Evolutionary conservation across 2,797 vertebrate species (phyloP).

Genomic region (Chelon labrosus): DNA sequence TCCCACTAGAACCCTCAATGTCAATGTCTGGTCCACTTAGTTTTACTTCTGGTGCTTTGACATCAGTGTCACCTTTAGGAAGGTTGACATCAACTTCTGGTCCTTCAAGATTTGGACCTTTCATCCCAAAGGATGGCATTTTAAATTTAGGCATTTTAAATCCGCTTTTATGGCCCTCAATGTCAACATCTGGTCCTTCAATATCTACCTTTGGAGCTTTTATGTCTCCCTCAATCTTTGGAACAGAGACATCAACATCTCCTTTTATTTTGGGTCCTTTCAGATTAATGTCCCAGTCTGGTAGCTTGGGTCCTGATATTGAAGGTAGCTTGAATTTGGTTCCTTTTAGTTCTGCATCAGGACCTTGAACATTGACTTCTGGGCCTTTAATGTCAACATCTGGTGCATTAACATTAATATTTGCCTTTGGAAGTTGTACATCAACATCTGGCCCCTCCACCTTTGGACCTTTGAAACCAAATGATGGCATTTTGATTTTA

Average conservation of each 20-base stretch:
- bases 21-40: conserved; percentile 13
- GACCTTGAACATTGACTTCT: conserved; percentile 49
- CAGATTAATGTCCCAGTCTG: conserved; percentile 17
- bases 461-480: conserved; percentile 30
- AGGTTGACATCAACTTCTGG: conserved; percentile 30
- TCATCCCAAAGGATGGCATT: neutral
- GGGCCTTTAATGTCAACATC: neutral
- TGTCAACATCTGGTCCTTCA: neutral
- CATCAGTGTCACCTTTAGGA: conserved; percentile 32
- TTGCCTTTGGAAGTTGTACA: conserved; percentile 2
- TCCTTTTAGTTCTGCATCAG: conserved; percentile 63
- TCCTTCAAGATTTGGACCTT: conserved; percentile 15
- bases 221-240: conserved; percentile 24
- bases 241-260: conserved; percentile 11
- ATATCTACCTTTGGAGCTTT: neutral
- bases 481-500: conserved; percentile 48
- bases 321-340: conserved; percentile 25
- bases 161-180: neutral
- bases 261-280: conserved; percentile 36
- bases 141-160: conserved; percentile 39
- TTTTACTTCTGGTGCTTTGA: conserved; percentile 25
- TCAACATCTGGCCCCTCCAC: conserved; percentile 34
- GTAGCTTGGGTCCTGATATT: conserved; percentile 21
- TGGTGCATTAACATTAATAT: neutral
- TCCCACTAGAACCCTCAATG: neutral